Evolutionary conservation across 2,888 invertebrate genomes (phyloP), one percentile per base, ranked within the genome.

Genomic region (Maniola hyperantus): DNA sequence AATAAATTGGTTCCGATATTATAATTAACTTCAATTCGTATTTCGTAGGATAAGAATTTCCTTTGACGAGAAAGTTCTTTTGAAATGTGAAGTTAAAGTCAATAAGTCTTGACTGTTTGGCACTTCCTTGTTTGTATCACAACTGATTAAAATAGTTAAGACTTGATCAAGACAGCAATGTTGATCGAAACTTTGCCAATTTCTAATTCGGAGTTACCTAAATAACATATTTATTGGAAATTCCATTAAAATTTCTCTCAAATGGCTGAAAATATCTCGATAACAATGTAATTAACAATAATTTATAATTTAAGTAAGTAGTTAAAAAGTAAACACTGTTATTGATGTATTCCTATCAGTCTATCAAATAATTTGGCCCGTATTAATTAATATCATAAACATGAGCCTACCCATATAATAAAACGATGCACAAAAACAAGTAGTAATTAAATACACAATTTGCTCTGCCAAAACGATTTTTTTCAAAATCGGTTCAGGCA

Each of bases 101-200:
- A 54, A 34, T 6, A 36, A 36, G 11, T 51, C n/a, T n/a, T 20
- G 6, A 6, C 20, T 20, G 6, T 57, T 42, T 10, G 20, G 10
- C 8, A 18, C 42, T 20, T 36, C 36, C 20, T 42, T 57, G 57
- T 57, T 42, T 42, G 42, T 39, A 57, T 57, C 20, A 20, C 8
- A 7, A 57, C 57, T 57, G 57, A 57, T 57, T 59, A 48, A 59
- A 59, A 20, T 50, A 39, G 50, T 36, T 51, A 36, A 15, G 18
- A 20, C 36, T 61, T 39, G 48, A 61, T 61, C 46, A 59, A 46
- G 8, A 46, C 46, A n/a, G 59, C 48, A 34, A 50, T 50, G 18
- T 50, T 8, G 50, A 50, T 61, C 18, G n/a, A 36, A 61, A 61
- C 50, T 61, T 50, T 48, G 61, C 50, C 61, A 50, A 61, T 61